phyloP scores from a whole-genome alignment of 1,140 invertebrate genomes.

The Bicyclus anynana region DNA sequence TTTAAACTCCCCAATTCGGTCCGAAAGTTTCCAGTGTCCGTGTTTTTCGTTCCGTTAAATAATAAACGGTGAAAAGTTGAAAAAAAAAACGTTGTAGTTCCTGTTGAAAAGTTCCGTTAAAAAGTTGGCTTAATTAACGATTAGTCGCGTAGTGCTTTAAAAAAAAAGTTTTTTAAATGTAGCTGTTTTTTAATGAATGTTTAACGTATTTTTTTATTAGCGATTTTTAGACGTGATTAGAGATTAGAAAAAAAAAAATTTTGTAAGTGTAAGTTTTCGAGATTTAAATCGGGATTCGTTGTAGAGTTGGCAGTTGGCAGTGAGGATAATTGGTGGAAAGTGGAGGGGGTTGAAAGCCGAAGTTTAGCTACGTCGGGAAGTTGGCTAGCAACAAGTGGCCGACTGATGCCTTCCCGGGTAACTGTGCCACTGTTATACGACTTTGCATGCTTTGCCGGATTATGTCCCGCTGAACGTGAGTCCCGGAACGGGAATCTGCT shows the following conservation, averaged over 20 bases:
- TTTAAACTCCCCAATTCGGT: background rate
- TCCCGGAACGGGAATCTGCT: constrained; percentile 10
- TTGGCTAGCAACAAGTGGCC: constrained; percentile 69
- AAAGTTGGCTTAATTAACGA: constrained; percentile 19
- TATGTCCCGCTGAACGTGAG: constrained; percentile 28
- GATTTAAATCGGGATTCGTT: constrained; percentile 18
- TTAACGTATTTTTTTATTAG: background rate
- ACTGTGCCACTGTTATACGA: constrained; percentile 65
- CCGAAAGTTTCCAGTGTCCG: background rate
- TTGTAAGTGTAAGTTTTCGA: background rate
- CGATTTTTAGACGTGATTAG: background rate
- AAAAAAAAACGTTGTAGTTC: constrained; percentile 31
- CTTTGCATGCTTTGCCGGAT: constrained; percentile 67
- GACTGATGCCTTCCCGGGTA: constrained; percentile 69
- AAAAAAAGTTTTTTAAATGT: background rate
- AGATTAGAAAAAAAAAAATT: background rate
- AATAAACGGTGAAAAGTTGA: too few species aligned
- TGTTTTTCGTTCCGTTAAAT: background rate
- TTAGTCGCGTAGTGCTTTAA: constrained; percentile 22
- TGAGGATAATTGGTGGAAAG: constrained; percentile 28
- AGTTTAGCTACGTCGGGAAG: constrained; percentile 52
- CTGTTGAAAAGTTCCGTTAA: constrained; percentile 37
- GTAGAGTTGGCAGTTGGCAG: constrained; percentile 7
- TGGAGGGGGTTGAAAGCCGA: constrained; percentile 29
- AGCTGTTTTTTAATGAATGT: background rate